Conservation (phyloP, 2,888 invertebrate genomes). For the Xestia c-nigrum region DNA sequence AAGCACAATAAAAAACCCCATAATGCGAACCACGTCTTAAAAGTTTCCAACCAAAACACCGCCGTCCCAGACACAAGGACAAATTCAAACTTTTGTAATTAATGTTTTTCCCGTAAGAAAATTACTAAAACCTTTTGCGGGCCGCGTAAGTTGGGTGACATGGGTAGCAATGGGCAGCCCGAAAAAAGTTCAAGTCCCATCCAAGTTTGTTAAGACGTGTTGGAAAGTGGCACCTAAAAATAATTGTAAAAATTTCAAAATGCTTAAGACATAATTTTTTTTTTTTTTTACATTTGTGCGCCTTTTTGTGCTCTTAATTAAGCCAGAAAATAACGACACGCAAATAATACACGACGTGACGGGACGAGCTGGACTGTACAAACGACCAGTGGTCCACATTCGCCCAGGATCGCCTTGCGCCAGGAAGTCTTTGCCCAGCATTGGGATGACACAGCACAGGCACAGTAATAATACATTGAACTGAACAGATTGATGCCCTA, state of each 20-base stretch:
- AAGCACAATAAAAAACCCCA: slow-evolving; percentile 13
- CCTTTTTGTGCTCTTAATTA: not conserved
- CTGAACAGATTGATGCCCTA: not conserved
- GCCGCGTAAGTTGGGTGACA: slow-evolving; percentile 67
- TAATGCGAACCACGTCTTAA: slow-evolving; percentile 20
- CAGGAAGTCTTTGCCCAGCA: no score
- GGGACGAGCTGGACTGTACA: no score
- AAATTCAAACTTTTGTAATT: slow-evolving; percentile 74
- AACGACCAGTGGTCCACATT: no score
- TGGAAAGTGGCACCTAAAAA: slow-evolving; percentile 70
- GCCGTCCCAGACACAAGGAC: slow-evolving; percentile 59
- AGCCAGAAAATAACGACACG: not conserved
- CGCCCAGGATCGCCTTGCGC: no score
- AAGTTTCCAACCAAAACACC: slow-evolving; percentile 53
- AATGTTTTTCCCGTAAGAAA: slow-evolving; percentile 76
- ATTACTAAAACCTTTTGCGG: slow-evolving; percentile 72
- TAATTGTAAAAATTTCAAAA: slow-evolving; percentile 60
- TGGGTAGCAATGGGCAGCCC: slow-evolving; percentile 68
- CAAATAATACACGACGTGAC: not conserved
- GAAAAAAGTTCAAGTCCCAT: slow-evolving; percentile 68
- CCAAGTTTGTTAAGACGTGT: slow-evolving; percentile 68
- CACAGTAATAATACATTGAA: not conserved
- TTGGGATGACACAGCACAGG: no score
- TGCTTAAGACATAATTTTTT: slow-evolving; percentile 2
- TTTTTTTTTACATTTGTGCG: slow-evolving; percentile 2